Evolutionary conservation across 2,797 vertebrate genomes (phyloP), one percentile per base, ranked within the genome.

Genomic region (Helicolenus hilgendorfi): DNA sequence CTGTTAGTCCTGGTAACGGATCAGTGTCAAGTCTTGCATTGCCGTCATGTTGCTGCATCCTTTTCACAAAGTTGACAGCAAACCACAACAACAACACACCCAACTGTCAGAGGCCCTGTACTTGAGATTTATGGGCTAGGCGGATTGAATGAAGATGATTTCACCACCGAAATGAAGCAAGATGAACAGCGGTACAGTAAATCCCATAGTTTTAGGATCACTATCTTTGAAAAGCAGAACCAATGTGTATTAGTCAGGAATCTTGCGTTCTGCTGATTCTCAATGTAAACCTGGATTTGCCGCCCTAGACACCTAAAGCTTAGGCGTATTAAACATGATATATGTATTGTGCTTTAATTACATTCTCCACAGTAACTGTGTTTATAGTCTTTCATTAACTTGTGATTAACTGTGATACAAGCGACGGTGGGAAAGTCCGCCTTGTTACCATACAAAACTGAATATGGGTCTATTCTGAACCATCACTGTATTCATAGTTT

Each of bases 1-100:
- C 55, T 65, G 33, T 78, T 69, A 53, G 55, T 77, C 27, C 82
- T 53, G 58, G 1, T 65, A 72, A 62, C 70, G 38, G 13, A 81
- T 58, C 49, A 73, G 36, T 35, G 38, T 75, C 13, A 33, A 9
- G 11, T 15, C 13, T 27, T 58, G 68, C 38, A 27, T 70, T 71
- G 24, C 20, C 18, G 2, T 56, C 22, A 35, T 59, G 64, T 69
- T 31, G 62, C 18, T 55, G 41, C 20, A 70, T 62, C 72, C 2
- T 41, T 72, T 55, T 77, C 29, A 73, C 20, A 65, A 68, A 63
- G 64, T 20, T 27, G 9, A 77, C 45, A 72, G 13, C 14, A 38
- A 72, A 45, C 9, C 35, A 41, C 41, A 70, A 22, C 41, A 63
- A 33, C 24, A 67, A 64, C 31, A 65, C 18, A 26, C 11, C 7